phyloP scores from a whole-genome alignment of 2,113 vertebrate genomes.

The Pogona vitticeps region DNA sequence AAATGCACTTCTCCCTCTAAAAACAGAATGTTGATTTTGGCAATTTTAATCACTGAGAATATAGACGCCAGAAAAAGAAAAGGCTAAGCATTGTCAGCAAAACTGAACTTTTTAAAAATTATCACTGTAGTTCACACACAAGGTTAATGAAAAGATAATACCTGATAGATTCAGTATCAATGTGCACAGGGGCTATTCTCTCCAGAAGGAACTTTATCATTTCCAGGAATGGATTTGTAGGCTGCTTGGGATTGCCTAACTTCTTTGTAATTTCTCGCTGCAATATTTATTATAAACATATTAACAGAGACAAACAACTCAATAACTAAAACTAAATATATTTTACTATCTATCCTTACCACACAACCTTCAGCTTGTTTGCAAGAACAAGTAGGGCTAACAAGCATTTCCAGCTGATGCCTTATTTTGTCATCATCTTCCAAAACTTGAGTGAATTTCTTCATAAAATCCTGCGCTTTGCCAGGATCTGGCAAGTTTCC shows the following conservation, averaged over 20 bases:
- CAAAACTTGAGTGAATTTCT: constrained; percentile 96
- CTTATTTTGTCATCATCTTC: constrained; percentile 96
- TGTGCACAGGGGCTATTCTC: constrained; percentile 86
- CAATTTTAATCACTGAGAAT: neutral
- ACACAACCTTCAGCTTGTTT: constrained; percentile 87
- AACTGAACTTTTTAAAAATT: neutral
- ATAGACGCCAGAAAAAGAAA: neutral
- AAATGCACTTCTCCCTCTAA: neutral
- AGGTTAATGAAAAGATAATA: constrained; percentile 57
- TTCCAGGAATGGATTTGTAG: constrained; percentile 88
- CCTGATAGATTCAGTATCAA: constrained; percentile 88
- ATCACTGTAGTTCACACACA: neutral
- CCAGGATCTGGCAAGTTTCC: constrained; percentile 96
- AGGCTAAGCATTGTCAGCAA: neutral
- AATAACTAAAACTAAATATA: constrained; percentile 23
- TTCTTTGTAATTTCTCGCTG: constrained; percentile 88
- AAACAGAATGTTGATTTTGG: neutral
- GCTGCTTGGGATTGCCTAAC: constrained; percentile 85
- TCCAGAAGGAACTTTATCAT: constrained; percentile 92
- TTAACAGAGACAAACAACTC: constrained; percentile 41
- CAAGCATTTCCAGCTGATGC: constrained; percentile 84
- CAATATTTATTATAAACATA: constrained; percentile 62
- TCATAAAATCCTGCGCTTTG: constrained; percentile 99
- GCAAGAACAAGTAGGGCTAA: constrained; percentile 84
- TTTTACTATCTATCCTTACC: constrained; percentile 73